These are phyloP conservation scores for Himantopus leucocephalus DNA, from an alignment of 2,113 vertebrate species.

Conservation along the genomic window DNA sequence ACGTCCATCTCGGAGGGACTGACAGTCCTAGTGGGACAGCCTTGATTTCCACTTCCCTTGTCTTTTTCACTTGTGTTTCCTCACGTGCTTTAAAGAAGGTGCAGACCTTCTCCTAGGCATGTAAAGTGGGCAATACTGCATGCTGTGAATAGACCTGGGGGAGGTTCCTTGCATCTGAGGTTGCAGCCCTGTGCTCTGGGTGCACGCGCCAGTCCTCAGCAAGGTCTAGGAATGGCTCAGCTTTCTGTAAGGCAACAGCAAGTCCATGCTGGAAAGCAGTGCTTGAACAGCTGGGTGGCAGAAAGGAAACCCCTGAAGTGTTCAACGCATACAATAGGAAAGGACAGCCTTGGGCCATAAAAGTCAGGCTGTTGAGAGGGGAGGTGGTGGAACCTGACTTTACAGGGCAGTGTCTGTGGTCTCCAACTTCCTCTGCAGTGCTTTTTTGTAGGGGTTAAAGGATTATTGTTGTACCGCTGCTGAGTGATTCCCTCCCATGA, in stretches of 20 bases:
- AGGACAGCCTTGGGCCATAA: background rate
- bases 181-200: background rate
- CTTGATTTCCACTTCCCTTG: background rate
- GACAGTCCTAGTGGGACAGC: background rate
- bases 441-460: background rate
- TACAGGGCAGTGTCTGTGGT: background rate
- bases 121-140: background rate
- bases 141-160: background rate
- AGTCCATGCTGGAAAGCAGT: background rate
- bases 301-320: background rate
- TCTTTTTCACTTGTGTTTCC: background rate
- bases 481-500: constrained; percentile 11
- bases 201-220: background rate
- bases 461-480: background rate
- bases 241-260: background rate
- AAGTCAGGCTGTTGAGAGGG: background rate
- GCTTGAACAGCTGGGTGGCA: background rate
- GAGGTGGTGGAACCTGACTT: background rate
- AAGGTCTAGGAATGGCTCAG: background rate
- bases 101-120: background rate
- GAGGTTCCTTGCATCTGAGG: background rate
- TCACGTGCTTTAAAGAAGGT: background rate
- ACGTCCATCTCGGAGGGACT: background rate
- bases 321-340: background rate
- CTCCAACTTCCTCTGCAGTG: background rate